Conservation (phyloP, 2,888 invertebrate genomes). For the Phortica okadai region DNA sequence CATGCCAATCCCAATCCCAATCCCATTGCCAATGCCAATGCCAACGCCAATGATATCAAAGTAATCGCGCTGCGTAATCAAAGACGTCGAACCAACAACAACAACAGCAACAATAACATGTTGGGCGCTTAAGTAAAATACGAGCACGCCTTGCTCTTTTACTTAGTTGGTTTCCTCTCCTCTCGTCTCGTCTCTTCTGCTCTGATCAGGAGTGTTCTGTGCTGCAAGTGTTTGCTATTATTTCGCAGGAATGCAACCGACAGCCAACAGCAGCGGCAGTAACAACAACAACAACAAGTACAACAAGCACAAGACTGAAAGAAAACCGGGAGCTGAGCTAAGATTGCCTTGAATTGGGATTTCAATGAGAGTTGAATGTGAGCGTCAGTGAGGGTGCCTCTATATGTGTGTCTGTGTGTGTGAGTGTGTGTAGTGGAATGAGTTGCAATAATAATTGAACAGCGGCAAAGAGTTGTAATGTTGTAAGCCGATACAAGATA, state of each 20-base stretch:
- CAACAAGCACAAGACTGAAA: not conserved
- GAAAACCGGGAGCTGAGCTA: not conserved
- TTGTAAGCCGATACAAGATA: slow-evolving; percentile 28
- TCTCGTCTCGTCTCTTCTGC: not conserved
- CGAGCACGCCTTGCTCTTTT: not conserved
- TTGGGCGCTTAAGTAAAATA: not conserved
- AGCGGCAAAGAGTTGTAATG: slow-evolving; percentile 24
- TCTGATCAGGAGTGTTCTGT: not conserved
- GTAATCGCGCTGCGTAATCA: not conserved
- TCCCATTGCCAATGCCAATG: slow-evolving; percentile 27
- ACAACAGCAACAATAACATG: slow-evolving; percentile 29
- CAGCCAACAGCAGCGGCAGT: slow-evolving; percentile 28
- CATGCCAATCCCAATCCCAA: slow-evolving; percentile 33
- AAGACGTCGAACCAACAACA: slow-evolving; percentile 44
- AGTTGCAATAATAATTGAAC: not conserved
- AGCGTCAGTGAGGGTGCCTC: not conserved
- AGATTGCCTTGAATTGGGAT: too few species aligned
- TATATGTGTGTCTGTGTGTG: not conserved
- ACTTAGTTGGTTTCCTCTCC: too few species aligned
- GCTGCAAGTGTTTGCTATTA: slow-evolving; percentile 32
- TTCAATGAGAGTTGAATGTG: too few species aligned
- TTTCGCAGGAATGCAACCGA: slow-evolving; percentile 4
- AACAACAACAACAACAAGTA: not conserved
- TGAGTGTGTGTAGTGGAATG: not conserved
- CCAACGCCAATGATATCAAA: not conserved